Percentiles rank a stretch among this genome's conserved stretches.
phyloP scores from a whole-genome alignment of 2,797 vertebrate genomes.

The Gymnodraco acuticeps region DNA sequence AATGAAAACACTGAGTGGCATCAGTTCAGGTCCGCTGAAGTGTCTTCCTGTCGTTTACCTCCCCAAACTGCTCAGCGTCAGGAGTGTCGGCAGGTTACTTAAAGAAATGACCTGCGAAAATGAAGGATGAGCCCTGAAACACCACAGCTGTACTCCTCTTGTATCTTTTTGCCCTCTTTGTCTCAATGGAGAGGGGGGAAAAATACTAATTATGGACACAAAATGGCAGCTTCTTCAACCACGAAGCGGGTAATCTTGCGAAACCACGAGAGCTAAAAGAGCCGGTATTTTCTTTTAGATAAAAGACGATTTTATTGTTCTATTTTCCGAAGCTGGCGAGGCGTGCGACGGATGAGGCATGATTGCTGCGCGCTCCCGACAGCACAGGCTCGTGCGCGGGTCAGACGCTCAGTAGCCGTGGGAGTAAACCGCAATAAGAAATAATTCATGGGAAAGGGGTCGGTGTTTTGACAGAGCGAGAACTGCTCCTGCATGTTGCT shows the following conservation, averaged over 20 bases:
- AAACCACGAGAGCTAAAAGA: background rate
- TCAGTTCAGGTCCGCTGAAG: constrained; percentile 56
- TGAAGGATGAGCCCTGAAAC: constrained; percentile 58
- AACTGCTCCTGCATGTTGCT: constrained; percentile 29
- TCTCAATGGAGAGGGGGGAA: constrained; percentile 14
- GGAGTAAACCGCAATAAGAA: constrained; percentile 77
- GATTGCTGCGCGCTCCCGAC: constrained; percentile 75
- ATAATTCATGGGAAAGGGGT: constrained; percentile 78
- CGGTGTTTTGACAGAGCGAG: constrained; percentile 33
- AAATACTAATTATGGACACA: constrained; percentile 18
- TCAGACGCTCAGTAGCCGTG: constrained; percentile 69
- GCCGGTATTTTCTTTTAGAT: background rate
- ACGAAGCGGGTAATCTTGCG: background rate
- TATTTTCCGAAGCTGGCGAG: constrained; percentile 50
- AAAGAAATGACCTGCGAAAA: constrained; percentile 56
- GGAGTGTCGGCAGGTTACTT: constrained; percentile 35
- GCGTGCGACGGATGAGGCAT: constrained; percentile 66
- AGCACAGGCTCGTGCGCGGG: constrained; percentile 59
- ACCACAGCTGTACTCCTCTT: constrained; percentile 63
- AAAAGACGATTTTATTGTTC: constrained; percentile 32
- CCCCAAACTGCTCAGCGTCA: constrained; percentile 45
- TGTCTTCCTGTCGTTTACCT: constrained; percentile 63
- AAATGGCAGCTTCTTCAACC: background rate
- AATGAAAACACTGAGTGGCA: constrained; percentile 31
- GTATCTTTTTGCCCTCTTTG: constrained; percentile 58